Evolutionary conservation across 2,113 vertebrate genomes (phyloP).

Genomic region (Ptychochromis oligacanthus): DNA sequence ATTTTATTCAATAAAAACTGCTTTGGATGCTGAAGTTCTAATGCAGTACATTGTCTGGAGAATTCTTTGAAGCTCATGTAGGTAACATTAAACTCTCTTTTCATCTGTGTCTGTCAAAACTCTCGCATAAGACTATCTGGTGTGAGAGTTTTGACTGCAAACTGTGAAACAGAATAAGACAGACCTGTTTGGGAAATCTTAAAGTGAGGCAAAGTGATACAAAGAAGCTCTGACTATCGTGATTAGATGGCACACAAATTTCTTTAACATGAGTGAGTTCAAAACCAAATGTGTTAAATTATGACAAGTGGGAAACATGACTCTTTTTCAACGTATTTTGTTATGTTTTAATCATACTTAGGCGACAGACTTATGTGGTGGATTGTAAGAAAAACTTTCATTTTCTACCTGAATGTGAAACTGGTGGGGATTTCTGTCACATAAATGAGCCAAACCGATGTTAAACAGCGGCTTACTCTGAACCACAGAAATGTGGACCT

Average conservation of each 20-base stretch:
- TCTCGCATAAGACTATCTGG: background rate
- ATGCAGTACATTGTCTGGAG: background rate
- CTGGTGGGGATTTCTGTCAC: constrained; percentile 9
- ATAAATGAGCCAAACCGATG: background rate
- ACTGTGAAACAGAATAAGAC: background rate
- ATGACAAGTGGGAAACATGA: background rate
- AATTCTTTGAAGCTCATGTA: background rate
- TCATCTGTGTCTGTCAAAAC: background rate
- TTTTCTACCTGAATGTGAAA: constrained; percentile 10
- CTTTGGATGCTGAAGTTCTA: background rate
- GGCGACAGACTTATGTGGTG: background rate
- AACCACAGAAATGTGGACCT: constrained; percentile 6
- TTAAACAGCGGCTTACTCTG: background rate
- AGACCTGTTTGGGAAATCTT: background rate
- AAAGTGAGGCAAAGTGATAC: background rate
- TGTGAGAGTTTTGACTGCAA: background rate
- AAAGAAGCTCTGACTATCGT: background rate
- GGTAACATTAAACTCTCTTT: background rate
- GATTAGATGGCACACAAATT: background rate
- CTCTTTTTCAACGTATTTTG: background rate
- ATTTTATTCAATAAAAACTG: background rate
- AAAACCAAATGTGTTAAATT: background rate
- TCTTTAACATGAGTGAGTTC: background rate
- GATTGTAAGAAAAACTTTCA: background rate
- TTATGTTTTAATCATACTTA: background rate